Evolutionary conservation across 2,113 vertebrate genomes (phyloP).

Genomic region (Petrocephalus zakoni): DNA sequence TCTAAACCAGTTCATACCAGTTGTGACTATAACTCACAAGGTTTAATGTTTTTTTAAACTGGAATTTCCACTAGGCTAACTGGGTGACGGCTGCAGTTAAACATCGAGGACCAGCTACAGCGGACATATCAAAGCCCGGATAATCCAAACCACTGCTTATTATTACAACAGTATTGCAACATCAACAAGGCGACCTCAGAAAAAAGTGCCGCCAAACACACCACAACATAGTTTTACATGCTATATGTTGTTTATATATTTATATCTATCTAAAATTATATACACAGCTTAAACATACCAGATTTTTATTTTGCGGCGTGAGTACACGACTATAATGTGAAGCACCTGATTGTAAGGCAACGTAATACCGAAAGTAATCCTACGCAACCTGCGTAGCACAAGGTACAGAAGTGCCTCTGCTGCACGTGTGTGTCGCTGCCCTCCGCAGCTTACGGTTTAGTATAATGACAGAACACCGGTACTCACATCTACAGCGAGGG

Average conservation of each 20-base stretch:
- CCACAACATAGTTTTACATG: background rate
- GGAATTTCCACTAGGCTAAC: background rate
- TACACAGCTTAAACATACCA: background rate
- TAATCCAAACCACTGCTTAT: background rate
- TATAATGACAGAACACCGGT: background rate
- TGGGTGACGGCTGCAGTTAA: background rate
- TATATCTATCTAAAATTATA: background rate
- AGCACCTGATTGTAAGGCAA: background rate
- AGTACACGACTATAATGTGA: background rate
- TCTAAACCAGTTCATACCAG: background rate
- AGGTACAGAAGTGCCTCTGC: background rate
- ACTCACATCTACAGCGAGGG: background rate
- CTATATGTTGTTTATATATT: background rate
- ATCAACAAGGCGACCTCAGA: background rate
- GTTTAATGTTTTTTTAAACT: background rate
- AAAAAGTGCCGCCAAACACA: background rate
- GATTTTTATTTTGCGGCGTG: background rate
- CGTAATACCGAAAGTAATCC: background rate
- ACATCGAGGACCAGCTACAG: background rate
- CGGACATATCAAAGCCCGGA: background rate
- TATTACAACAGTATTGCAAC: background rate
- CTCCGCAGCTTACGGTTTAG: background rate
- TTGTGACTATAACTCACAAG: background rate
- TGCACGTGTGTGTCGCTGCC: background rate
- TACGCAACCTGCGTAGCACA: background rate